A percentile compares a stretch with the other conserved stretches of the same genome.
phyloP scores from a whole-genome alignment of 2,113 vertebrate genomes.

The Eublepharis macularius region DNA sequence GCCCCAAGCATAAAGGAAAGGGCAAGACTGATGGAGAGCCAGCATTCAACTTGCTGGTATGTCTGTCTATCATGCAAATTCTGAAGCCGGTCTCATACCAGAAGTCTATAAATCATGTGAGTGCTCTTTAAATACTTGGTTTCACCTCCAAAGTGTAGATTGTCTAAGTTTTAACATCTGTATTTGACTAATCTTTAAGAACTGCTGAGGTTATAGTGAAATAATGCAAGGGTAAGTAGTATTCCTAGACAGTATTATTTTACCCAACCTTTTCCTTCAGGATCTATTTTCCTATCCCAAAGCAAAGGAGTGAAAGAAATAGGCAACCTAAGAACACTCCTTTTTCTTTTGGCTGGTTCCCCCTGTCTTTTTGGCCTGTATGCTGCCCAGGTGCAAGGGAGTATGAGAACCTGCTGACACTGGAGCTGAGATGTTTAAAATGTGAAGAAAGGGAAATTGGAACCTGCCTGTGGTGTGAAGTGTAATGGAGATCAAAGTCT shows the following conservation, averaged over 20 bases:
- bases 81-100: neutral
- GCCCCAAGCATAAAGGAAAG: neutral
- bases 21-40: neutral
- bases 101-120: neutral
- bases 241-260: conserved; percentile 20
- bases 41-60: neutral
- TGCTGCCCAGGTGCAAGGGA: conserved; percentile 59
- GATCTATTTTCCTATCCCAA: neutral
- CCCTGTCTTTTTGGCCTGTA: conserved; percentile 48
- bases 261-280: conserved; percentile 7
- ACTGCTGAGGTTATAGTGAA: conserved; percentile 19
- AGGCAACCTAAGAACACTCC: conserved; percentile 14
- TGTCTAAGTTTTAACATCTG: conserved; percentile 19
- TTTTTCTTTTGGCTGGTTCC: conserved; percentile 42
- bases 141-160: neutral
- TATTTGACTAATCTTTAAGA: conserved; percentile 13
- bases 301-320: neutral
- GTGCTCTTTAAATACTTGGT: neutral
- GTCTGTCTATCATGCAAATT: neutral
- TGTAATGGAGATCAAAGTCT: conserved; percentile 64
- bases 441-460: conserved; percentile 73
- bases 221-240: conserved; percentile 16
- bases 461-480: conserved; percentile 56
- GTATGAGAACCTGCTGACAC: conserved; percentile 70
- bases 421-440: conserved; percentile 61